Evolutionary conservation across 2,113 vertebrate genomes (phyloP).

Genomic region (Mustelus asterias): DNA sequence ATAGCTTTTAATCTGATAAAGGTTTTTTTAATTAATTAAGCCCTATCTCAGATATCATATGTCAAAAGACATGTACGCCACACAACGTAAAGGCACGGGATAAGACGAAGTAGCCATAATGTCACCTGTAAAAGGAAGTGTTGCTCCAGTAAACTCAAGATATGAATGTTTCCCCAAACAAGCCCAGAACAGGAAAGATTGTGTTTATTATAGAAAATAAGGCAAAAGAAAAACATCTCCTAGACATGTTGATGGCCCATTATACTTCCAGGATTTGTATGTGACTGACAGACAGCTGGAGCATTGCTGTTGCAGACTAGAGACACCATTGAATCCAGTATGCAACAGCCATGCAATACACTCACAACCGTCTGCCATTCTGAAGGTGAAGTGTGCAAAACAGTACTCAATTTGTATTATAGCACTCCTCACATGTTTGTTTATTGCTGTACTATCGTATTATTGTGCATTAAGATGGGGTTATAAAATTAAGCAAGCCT

Average conservation of each 20-base stretch:
- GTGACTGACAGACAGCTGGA: neutral
- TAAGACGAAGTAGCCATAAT: neutral
- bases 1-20: neutral
- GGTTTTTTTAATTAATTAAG: neutral
- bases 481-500: neutral
- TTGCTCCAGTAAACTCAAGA: neutral
- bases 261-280: neutral
- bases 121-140: neutral
- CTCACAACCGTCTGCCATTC: neutral
- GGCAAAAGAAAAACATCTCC: neutral
- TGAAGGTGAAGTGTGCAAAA: constrained; percentile 19
- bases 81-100: neutral
- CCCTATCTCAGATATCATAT: neutral
- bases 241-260: neutral
- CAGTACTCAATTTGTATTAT: constrained; percentile 1
- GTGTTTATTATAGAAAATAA: neutral
- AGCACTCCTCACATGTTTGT: neutral
- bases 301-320: neutral
- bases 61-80: neutral
- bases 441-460: constrained; percentile 4
- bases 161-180: neutral
- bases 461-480: constrained; percentile 20
- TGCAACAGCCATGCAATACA: neutral
- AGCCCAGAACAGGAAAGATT: neutral
- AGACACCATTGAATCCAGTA: neutral